A percentile compares a stretch with the other conserved stretches of the same genome.
These are phyloP conservation scores for Drosophila antonietae DNA, from an alignment of 2,888 invertebrate species.

Conservation along the genomic window DNA sequence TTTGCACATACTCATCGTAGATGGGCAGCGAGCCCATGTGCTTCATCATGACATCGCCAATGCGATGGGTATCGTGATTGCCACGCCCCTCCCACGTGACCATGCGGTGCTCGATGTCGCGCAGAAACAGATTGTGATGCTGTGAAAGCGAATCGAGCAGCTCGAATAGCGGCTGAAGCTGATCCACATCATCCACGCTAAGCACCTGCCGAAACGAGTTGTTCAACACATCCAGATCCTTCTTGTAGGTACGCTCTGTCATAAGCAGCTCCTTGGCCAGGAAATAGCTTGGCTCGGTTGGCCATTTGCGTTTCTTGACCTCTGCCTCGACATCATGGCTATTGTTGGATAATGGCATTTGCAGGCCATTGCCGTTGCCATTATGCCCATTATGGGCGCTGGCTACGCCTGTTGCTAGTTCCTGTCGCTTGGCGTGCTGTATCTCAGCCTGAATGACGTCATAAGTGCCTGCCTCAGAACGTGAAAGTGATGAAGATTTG, in stretches of 20 bases:
- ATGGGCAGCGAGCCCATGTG: conserved; percentile 88
- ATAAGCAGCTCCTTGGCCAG: conserved; percentile 96
- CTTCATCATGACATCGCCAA: conserved; percentile 91
- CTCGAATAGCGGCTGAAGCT: conserved; percentile 85
- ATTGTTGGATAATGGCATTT: background rate
- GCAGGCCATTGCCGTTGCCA: conserved; percentile 27
- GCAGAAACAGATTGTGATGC: conserved; percentile 91
- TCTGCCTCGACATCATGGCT: conserved; percentile 80
- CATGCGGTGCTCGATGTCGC: conserved; percentile 91
- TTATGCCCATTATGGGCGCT: conserved; percentile 73
- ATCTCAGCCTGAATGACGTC: conserved; percentile 84
- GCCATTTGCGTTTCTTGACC: conserved; percentile 85
- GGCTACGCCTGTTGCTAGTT: conserved; percentile 75
- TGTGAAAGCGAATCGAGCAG: conserved; percentile 93
- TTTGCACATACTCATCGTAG: conserved; percentile 90
- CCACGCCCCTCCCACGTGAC: conserved; percentile 90
- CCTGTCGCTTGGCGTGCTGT: conserved; percentile 82
- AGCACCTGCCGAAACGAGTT: conserved; percentile 91
- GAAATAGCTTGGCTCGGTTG: conserved; percentile 91
- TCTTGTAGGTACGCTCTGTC: conserved; percentile 97
- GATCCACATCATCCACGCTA: conserved; percentile 86
- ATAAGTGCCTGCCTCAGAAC: conserved; percentile 84
- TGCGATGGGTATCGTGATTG: conserved; percentile 86
- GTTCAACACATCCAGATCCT: conserved; percentile 96
- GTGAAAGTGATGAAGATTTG: conserved; percentile 84